These are phyloP conservation scores for Mormyrops boulengeri DNA, from an alignment of 2,797 vertebrate genomes.

Conservation along the genomic window DNA sequence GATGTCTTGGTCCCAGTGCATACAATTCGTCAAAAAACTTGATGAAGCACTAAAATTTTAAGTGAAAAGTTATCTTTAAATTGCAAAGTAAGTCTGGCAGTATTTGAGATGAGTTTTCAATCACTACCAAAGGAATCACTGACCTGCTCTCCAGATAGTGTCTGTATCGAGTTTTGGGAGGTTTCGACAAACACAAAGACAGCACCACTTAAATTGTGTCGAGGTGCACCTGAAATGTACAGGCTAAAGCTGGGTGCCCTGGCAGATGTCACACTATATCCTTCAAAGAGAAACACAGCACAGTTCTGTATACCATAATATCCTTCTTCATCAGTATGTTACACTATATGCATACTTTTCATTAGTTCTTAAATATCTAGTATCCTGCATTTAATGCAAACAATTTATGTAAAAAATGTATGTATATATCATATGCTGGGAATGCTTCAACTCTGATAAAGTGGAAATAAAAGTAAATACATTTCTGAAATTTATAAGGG, in stretches of 20 bases:
- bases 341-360: not conserved
- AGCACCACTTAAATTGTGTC: conserved; percentile 53
- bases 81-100: not conserved
- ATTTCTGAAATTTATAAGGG: not conserved
- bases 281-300: conserved; percentile 41
- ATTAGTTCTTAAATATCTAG: not conserved
- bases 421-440: not conserved
- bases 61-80: not conserved
- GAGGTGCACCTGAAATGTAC: conserved; percentile 62
- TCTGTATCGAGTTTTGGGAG: conserved; percentile 32
- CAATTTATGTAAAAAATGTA: not conserved
- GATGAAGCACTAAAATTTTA: not conserved
- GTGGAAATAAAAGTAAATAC: not conserved
- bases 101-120: not conserved
- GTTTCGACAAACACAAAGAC: conserved; percentile 53
- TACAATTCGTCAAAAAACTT: not conserved
- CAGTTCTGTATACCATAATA: not conserved
- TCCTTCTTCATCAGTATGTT: not conserved
- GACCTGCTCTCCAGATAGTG: conserved; percentile 65
- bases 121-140: not conserved
- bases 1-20: not conserved
- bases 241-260: conserved; percentile 20
- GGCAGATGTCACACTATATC: conserved; percentile 56
- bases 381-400: not conserved
- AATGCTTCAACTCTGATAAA: not conserved